These are phyloP conservation scores for Arge pagana DNA, from an alignment of 2,888 invertebrate genomes.

Conservation along the genomic window DNA sequence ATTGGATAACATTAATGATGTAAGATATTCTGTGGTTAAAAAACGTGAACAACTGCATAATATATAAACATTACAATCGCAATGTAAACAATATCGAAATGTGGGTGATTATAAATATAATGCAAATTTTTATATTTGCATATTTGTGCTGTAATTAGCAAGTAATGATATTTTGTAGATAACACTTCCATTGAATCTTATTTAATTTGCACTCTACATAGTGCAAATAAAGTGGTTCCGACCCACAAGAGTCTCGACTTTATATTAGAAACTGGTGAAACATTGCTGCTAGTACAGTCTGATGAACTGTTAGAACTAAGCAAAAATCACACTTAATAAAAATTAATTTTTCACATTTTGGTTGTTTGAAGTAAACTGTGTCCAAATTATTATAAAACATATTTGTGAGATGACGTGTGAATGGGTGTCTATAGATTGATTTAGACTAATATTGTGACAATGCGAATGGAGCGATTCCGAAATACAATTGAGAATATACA, in stretches of 20 bases:
- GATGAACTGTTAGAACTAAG: constrained; percentile 26
- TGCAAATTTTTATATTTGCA: constrained; percentile 58
- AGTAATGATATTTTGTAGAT: constrained; percentile 58
- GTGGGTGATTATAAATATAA: constrained; percentile 42
- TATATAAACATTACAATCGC: constrained; percentile 25
- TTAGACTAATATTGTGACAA: constrained; percentile 22
- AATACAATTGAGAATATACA: constrained; percentile 23
- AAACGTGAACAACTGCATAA: constrained; percentile 29
- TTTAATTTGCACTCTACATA: constrained; percentile 41
- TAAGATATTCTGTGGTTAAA: constrained; percentile 52
- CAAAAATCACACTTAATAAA: constrained; percentile 29
- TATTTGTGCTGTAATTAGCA: constrained; percentile 58
- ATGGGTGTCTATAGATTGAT: constrained; percentile 22
- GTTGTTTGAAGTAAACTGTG: constrained; percentile 24
- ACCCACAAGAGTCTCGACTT: constrained; percentile 47
- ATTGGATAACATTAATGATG: constrained; percentile 53
- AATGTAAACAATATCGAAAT: constrained; percentile 37
- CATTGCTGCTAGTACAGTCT: constrained; percentile 26
- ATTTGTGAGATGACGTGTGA: constrained; percentile 32
- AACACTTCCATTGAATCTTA: constrained; percentile 56
- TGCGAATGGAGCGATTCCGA: constrained; percentile 23
- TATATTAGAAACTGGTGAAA: constrained; percentile 31
- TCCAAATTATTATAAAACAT: constrained; percentile 29
- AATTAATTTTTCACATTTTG: constrained; percentile 24
- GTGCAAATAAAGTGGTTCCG: constrained; percentile 33